phyloP scores from a whole-genome alignment of 2,888 invertebrate genomes.

The Venustoraphidia nigricollis region DNA sequence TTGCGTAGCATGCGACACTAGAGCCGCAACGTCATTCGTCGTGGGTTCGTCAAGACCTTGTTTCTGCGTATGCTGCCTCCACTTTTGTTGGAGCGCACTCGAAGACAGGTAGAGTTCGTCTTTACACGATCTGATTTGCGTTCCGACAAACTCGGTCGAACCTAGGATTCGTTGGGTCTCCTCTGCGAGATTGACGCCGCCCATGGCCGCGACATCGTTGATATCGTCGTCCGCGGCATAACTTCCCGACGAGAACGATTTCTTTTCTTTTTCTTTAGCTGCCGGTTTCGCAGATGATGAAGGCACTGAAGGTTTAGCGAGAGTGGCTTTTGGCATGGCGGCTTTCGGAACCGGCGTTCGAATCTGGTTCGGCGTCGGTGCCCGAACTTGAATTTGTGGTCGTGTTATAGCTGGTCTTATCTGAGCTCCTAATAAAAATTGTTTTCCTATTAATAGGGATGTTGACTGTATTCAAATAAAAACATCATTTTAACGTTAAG shows the following conservation, averaged over 20 bases:
- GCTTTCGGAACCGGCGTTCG: conserved; percentile 23
- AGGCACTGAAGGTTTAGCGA: conserved; percentile 40
- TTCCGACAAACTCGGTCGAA: conserved; percentile 60
- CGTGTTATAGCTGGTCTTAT: conserved; percentile 21
- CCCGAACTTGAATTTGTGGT: conserved; percentile 23
- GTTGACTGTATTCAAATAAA: too few species aligned
- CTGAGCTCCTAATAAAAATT: conserved; percentile 1
- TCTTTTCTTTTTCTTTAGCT: conserved; percentile 65
- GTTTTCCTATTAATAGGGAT: too few species aligned
- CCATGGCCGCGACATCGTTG: conserved; percentile 98
- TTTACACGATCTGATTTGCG: conserved; percentile 76
- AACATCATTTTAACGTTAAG: too few species aligned
- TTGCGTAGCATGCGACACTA: conserved; percentile 88
- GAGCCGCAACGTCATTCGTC: conserved; percentile 67
- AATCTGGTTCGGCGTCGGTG: conserved; percentile 29
- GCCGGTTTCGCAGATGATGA: conserved; percentile 36
- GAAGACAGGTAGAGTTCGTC: conserved; percentile 79
- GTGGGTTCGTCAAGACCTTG: conserved; percentile 70
- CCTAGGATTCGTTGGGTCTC: conserved; percentile 88
- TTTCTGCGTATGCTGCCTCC: conserved; percentile 57
- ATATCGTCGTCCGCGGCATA: conserved; percentile 77
- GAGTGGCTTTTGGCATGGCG: conserved; percentile 20
- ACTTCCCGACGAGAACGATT: conserved; percentile 36
- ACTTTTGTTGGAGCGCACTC: conserved; percentile 57
- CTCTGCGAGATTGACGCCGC: conserved; percentile 92